Conservation (phyloP, 2,888 invertebrate species). For the Xestia rhomboidea region DNA sequence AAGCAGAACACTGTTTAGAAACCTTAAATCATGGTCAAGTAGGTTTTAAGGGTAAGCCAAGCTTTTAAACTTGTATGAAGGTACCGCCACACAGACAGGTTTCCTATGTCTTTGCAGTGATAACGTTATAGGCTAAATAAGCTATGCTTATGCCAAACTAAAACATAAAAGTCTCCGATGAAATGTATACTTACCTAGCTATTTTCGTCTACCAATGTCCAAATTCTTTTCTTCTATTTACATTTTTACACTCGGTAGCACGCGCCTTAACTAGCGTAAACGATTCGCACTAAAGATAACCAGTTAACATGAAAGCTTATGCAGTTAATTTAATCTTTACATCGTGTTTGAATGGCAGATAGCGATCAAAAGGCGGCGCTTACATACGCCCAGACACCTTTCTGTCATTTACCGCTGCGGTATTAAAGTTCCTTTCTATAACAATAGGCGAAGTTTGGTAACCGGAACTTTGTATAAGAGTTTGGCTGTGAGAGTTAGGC, state of each 20-base stretch:
- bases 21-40: too few relatives aligned
- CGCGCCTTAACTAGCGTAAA: conserved; percentile 29
- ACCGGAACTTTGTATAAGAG: background rate
- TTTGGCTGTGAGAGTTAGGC: background rate
- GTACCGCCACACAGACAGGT: too few relatives aligned
- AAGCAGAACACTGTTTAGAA: too few relatives aligned
- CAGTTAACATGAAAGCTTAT: conserved; percentile 39
- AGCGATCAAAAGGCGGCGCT: conserved; percentile 26
- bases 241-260: conserved; percentile 41
- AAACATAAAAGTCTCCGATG: too few relatives aligned
- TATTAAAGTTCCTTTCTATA: background rate
- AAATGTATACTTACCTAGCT: background rate
- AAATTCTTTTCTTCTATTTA: conserved; percentile 21
- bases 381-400: conserved; percentile 13
- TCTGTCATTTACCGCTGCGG: background rate
- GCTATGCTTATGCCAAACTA: too few relatives aligned
- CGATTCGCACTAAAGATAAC: conserved; percentile 30
- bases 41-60: too few relatives aligned
- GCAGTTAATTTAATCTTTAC: conserved; percentile 51
- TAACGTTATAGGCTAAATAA: too few relatives aligned
- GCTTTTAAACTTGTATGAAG: too few relatives aligned
- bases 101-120: too few relatives aligned
- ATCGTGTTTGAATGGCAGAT: conserved; percentile 44
- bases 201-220: background rate
- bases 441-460: background rate